Percentiles rank a stretch among this genome's conserved stretches.
These are phyloP conservation scores for Oreocharis arfaki DNA, from an alignment of 2,113 vertebrate species.

Conservation along the genomic window DNA sequence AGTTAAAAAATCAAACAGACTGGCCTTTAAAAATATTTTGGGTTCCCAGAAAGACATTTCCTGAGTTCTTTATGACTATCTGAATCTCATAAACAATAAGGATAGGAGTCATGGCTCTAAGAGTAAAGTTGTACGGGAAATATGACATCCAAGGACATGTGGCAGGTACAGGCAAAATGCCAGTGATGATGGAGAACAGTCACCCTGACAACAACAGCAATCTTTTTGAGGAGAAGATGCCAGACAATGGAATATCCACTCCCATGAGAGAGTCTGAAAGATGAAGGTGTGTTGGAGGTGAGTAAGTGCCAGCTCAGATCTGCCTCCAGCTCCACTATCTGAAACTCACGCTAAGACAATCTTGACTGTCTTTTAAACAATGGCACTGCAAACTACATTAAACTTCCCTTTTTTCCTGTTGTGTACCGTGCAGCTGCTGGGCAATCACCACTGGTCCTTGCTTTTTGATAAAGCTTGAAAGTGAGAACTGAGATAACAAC, in stretches of 20 bases:
- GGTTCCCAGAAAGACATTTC: neutral
- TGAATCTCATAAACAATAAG: neutral
- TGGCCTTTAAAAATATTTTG: neutral
- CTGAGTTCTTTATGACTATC: neutral
- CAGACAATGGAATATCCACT: conserved; percentile 11
- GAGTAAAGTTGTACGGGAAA: neutral
- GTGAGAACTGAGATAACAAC: neutral
- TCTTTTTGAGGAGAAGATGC: neutral
- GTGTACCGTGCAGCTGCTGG: neutral
- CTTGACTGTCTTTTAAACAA: neutral
- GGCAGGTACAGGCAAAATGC: neutral
- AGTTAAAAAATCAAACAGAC: neutral
- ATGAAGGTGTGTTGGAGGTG: conserved; percentile 31
- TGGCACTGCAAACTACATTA: neutral
- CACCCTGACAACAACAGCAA: neutral
- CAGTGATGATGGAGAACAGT: neutral
- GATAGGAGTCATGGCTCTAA: neutral
- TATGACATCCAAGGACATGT: neutral
- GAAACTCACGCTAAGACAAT: neutral
- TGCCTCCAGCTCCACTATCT: neutral
- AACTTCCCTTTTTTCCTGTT: neutral
- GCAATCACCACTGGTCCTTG: neutral
- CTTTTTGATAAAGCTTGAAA: neutral
- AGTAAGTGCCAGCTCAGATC: conserved; percentile 31
- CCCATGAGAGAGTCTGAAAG: neutral